Conservation (phyloP, 2,113 vertebrate genomes). For the Apaloderma vittatum region DNA sequence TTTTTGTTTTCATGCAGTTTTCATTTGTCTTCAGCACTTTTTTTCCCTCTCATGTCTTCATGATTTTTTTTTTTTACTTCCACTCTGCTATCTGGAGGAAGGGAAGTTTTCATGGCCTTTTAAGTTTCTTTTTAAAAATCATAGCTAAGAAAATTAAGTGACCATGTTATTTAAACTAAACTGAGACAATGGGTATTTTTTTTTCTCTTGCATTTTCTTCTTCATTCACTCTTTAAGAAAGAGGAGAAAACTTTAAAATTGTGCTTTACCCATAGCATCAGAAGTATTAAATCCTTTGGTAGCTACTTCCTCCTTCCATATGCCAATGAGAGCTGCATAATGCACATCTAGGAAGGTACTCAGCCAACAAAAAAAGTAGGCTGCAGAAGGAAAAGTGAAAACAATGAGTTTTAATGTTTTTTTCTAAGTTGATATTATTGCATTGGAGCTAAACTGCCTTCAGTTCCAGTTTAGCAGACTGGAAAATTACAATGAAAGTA, state of each 20-base stretch:
- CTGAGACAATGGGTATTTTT: neutral
- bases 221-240: neutral
- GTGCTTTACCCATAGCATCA: neutral
- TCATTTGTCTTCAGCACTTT: neutral
- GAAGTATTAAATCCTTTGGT: slow-evolving; percentile 52
- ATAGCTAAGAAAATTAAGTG: neutral
- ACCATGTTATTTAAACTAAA: neutral
- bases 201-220: neutral
- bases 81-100: neutral
- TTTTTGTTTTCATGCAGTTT: neutral
- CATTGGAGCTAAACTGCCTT: slow-evolving; percentile 10
- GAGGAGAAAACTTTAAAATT: neutral
- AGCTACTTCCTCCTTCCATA: slow-evolving; percentile 6
- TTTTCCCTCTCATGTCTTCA: neutral
- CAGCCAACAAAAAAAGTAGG: neutral
- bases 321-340: slow-evolving; percentile 49
- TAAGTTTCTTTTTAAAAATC: neutral
- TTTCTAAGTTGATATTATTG: slow-evolving; percentile 31
- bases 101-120: neutral
- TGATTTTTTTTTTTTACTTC: neutral
- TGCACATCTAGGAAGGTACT: slow-evolving; percentile 49
- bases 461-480: slow-evolving; percentile 47
- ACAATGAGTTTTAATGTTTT: neutral
- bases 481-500: slow-evolving; percentile 51
- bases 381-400: slow-evolving; percentile 43